A percentile compares a stretch with the other conserved stretches of the same genome.
phyloP scores from a whole-genome alignment of 2,797 vertebrate genomes.

The Ctenosaura bakeri region DNA sequence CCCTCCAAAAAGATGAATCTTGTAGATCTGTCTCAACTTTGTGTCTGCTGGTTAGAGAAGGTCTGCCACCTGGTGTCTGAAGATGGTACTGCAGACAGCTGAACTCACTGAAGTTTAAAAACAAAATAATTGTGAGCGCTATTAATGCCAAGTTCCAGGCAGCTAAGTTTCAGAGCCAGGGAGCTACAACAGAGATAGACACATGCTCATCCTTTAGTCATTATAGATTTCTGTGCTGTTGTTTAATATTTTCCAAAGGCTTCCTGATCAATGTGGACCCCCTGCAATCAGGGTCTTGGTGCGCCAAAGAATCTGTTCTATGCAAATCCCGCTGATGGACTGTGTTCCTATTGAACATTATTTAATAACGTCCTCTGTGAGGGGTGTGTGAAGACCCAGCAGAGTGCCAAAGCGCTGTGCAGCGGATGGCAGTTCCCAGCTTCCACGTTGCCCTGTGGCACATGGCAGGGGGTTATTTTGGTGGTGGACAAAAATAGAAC shows the following conservation, averaged over 20 bases:
- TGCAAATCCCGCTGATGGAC: not conserved
- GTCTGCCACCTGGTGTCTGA: no score
- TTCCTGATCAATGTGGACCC: not conserved
- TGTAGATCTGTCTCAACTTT: no score
- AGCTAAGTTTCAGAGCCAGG: no score
- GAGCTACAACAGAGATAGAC: not conserved
- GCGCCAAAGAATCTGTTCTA: not conserved
- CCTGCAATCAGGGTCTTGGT: not conserved
- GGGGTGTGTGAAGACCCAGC: not conserved
- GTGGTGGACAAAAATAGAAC: not conserved
- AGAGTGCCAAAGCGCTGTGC: not conserved
- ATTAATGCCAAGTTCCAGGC: no score
- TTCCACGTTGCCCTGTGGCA: not conserved
- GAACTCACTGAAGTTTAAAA: no score
- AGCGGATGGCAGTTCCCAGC: not conserved
- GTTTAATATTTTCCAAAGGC: not conserved
- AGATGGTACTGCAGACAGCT: no score
- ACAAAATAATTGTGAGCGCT: no score
- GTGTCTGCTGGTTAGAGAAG: no score
- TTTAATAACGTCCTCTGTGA: not conserved
- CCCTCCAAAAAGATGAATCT: no score
- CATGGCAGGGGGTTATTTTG: slow-evolving; percentile 16
- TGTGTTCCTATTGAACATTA: not conserved
- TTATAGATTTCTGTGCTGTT: not conserved
- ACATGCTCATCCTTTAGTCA: not conserved